These are phyloP conservation scores for Echinarachnius parma DNA, from an alignment of 53 echinoderm and acorn worm species.

Conservation along the genomic window DNA sequence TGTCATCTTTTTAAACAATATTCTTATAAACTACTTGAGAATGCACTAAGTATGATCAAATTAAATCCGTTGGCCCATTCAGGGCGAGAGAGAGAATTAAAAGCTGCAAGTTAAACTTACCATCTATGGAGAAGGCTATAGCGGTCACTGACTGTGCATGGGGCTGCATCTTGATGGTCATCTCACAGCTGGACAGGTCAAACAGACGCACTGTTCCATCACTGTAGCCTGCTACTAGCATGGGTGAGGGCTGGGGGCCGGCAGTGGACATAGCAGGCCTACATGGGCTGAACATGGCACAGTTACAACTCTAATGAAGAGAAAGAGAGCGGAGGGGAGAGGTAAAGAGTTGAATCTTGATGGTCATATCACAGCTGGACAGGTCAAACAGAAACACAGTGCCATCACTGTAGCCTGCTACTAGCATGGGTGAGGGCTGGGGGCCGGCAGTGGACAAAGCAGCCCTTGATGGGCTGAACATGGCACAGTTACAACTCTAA, in stretches of 20 bases:
- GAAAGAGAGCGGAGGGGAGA: too few relatives aligned
- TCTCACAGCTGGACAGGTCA: constrained; percentile 78
- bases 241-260: too few relatives aligned
- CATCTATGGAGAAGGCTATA: constrained; percentile 77
- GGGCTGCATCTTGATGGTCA: constrained; percentile 91
- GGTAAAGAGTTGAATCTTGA: constrained; percentile 96
- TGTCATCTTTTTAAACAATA: too few relatives aligned
- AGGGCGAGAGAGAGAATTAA: too few relatives aligned
- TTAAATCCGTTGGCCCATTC: too few relatives aligned
- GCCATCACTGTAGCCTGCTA: constrained; percentile 92
- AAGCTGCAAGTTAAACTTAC: too few relatives aligned
- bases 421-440: constrained; percentile 26
- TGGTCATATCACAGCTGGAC: constrained; percentile 69
- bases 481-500: constrained; percentile 90
- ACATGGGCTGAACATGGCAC: too few relatives aligned
- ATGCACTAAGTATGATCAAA: too few relatives aligned
- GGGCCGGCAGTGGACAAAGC: background rate
- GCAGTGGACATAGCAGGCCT: too few relatives aligned
- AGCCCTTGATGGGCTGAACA: constrained; percentile 60
- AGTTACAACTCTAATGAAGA: too few relatives aligned
- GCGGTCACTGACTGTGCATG: constrained; percentile 88
- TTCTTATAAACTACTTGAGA: too few relatives aligned
- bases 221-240: constrained; percentile 81
- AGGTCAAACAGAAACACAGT: constrained; percentile 90
- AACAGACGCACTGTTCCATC: constrained; percentile 92